These are phyloP conservation scores for Meriones psammophilus DNA, from an alignment of 2,797 vertebrate species.

Conservation along the genomic window DNA sequence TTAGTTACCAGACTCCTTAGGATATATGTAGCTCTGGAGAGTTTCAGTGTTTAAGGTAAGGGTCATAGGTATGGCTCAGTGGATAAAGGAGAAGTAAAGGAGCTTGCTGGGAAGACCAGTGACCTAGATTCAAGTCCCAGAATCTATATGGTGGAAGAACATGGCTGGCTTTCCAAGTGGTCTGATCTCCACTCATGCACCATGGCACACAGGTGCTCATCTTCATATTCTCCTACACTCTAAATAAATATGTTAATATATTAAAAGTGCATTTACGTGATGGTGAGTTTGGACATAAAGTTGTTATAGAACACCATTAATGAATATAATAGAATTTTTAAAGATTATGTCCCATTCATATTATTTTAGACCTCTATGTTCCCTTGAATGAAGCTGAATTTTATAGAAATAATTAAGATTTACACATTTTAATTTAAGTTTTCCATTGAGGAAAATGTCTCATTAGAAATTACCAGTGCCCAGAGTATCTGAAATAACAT, in stretches of 20 bases:
- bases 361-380: constrained; percentile 20
- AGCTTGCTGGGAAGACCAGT: not conserved
- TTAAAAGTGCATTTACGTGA: not conserved
- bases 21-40: not conserved
- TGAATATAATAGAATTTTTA: not conserved
- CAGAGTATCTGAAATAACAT: not conserved
- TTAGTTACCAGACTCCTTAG: not conserved
- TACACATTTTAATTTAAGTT: constrained; percentile 37
- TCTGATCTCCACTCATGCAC: not conserved
- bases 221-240: not conserved
- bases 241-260: not conserved
- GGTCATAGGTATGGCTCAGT: not conserved
- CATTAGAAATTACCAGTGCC: not conserved
- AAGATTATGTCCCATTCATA: not conserved
- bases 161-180: not conserved
- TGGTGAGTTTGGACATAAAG: not conserved
- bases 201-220: not conserved
- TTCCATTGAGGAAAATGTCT: constrained; percentile 7
- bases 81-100: not conserved
- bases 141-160: not conserved
- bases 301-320: not conserved
- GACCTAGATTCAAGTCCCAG: not conserved
- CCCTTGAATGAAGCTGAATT: not conserved
- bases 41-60: not conserved
- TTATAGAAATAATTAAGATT: constrained; percentile 3